These are phyloP conservation scores for Pantala flavescens DNA, from an alignment of 1,140 invertebrate species.

Conservation along the genomic window DNA sequence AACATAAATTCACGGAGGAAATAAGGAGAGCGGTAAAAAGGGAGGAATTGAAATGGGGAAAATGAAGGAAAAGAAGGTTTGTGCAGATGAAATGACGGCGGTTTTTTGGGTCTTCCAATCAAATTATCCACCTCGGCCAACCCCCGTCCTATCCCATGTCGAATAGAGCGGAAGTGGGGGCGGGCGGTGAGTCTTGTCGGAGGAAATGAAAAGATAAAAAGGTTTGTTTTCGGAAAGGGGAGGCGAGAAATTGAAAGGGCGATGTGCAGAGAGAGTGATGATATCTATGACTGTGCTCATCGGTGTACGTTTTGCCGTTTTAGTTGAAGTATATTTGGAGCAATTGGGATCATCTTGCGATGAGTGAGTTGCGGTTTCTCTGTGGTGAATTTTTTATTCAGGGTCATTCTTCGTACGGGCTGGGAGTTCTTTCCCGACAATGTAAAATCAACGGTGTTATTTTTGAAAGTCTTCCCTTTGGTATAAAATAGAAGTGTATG, in stretches of 20 bases:
- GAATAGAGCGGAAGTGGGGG: neutral
- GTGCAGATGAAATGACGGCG: neutral
- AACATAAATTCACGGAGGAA: neutral
- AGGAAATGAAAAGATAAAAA: neutral
- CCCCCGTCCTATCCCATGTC: neutral
- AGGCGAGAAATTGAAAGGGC: neutral
- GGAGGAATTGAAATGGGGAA: neutral
- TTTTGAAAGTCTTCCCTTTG: too few relatives aligned
- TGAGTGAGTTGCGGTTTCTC: too few relatives aligned
- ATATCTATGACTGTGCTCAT: too few relatives aligned
- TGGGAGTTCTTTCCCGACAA: too few relatives aligned
- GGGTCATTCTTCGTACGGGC: too few relatives aligned
- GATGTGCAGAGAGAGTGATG: too few relatives aligned
- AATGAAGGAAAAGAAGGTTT: neutral
- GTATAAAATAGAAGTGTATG: too few relatives aligned
- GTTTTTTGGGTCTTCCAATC: constrained; percentile 3
- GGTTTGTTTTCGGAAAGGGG: neutral
- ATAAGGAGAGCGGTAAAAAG: neutral
- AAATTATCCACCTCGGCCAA: constrained; percentile 1
- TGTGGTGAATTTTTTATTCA: too few relatives aligned
- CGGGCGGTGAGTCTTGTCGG: neutral
- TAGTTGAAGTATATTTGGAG: too few relatives aligned
- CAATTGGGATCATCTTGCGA: too few relatives aligned
- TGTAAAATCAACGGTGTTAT: too few relatives aligned
- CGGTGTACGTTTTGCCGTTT: too few relatives aligned